Base-by-base conservation (phyloP, 2,888 invertebrate species). In the Pristionchus exspectatus region DNA sequence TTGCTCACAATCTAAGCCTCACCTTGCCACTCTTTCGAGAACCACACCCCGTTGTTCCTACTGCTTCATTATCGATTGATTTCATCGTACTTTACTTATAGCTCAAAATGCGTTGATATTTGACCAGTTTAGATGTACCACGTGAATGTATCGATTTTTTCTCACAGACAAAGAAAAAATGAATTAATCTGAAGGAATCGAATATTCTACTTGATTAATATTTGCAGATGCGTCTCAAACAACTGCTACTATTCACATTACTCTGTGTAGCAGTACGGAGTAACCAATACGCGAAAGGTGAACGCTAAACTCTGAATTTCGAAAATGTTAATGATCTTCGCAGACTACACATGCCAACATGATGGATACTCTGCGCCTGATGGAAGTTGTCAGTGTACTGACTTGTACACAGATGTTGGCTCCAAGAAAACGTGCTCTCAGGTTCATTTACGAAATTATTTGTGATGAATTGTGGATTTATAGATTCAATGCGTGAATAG, bases 171-270 rank as follows among this genome's bases (percentile, higher is more conserved):
- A 9, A 10, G 44, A 50, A 50, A 3, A 50, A 7, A 9, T 12
- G 44, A 50, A 7, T 9, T 10, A 50, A 50, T 9, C 9, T 50
- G 9, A 44, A 44, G 4, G 3, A 5, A 44, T 44, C 4, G 24
- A 14, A 27, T 16, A 33, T 33, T 24, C n/a, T n/a, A n/a, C n/a
- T 5, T 21, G 4, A 38, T 0, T 10, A 33, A 38, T 18, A 38
- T 50, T 44, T 7, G 4, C 87, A 88, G 87, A 88, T 88, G 87
- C 87, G 87, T 38, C 87, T 88, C 74, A 88, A 88, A 74, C 84
- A 88, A 74, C 84, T 59, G 84, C 84, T 85, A 4, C 33, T 85
- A 18, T 24, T 85, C 21, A 59, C 33, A 24, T 85, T 85, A 85
- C 30, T 85, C 50, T 10, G 24, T 27, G 81, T 27, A 3, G n/a